Base-by-base conservation (phyloP, 2,797 vertebrate species). In the Avahi laniger region DNA sequence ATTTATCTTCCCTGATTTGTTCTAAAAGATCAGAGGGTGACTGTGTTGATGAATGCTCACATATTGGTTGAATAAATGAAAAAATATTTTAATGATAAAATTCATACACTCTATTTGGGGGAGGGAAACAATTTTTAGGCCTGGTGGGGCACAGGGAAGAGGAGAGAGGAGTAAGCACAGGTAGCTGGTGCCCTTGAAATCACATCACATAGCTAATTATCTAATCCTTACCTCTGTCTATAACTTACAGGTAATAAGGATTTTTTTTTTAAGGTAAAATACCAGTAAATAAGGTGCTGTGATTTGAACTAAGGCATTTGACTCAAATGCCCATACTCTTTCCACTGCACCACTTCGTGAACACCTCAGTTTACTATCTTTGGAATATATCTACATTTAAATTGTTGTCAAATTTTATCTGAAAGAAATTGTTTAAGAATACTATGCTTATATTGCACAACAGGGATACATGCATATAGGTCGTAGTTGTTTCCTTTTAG, bases 51-150 rank as follows among this genome's bases (percentile, higher is more conserved):
- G 93, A 89, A 54, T 93, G 43, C 18, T 91, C 57, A 75, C 63
- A 0, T 94, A 70, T 59, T 73, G 69, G 38, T 76, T 91, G 46
- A 81, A 73, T 92, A 91, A 89, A 46, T 89, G 72, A 48, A 84
- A 61, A 48, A 50, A 65, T 91, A 82, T 94, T 96, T 82, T 95
- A 91, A 61, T 84, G 61, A 76, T 72, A 67, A 89, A 85, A 93
- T 70, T 59, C 14, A 85, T 93, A 91, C 59, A 59, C 14, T 94
- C 43, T 82, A 73, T 91, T 92, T 63, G 63, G 67, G 78, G 26
- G 93, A 46, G 15, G 80, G 28, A 93, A 85, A 75, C 35, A 30
- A 57, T 78, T 79, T 43, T 79, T 73, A 76, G 75, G 70, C 61
- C 4, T 43, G 30, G 18, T 70, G 35, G 81, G 13, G 30, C 43